Evolutionary conservation across 2,888 invertebrate genomes (phyloP), one percentile per base, ranked within the genome.

Genomic region (Alsophila aescularia): DNA sequence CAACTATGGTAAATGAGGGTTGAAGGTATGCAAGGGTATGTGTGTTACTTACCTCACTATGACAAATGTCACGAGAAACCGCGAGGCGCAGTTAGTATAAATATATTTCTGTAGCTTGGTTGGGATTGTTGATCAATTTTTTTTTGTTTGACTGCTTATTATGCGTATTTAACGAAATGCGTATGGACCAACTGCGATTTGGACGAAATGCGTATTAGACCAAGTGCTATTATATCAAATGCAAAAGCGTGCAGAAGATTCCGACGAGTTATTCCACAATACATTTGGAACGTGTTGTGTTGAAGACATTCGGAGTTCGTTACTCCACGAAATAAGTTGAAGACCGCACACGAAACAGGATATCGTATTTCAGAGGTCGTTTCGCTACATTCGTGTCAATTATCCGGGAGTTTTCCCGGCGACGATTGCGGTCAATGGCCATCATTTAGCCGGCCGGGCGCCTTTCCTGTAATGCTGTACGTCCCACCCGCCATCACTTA

Each of bases 341-440:
- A 66, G 67, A 67, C 62, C 61, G 53, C 60, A 66, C 57, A 51
- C 52, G 45, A 55, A 71, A 77, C 72, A 67, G 67, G 58, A 67
- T 66, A 70, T 61, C 67, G 72, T 75, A 78, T 76, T 74, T 72
- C 73, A 72, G 68, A 64, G 64, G 77, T 77, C 80, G 72, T 84
- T 81, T 70, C 66, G 76, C 70, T 76, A 79, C 82, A 86, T 84
- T 80, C 77, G 76, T 84, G 87, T 87, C 87, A 87, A 87, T 87
- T 88, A 87, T 85, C 82, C 78, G 73, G 74, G 85, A 81, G 81
- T 85, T 87, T 85, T 77, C 80, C 80, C 80, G 67, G 70, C 81
- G 79, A 83, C 85, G 85, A 83, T 86, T 86, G 81, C 80, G 78
- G 75, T 70, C 82, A 79, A 86, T 81, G 81, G 78, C 79, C 74